Percentiles rank a stretch among this genome's conserved stretches.
phyloP scores from a whole-genome alignment of 2,113 vertebrate species.

The Gorsachius goisagi region DNA sequence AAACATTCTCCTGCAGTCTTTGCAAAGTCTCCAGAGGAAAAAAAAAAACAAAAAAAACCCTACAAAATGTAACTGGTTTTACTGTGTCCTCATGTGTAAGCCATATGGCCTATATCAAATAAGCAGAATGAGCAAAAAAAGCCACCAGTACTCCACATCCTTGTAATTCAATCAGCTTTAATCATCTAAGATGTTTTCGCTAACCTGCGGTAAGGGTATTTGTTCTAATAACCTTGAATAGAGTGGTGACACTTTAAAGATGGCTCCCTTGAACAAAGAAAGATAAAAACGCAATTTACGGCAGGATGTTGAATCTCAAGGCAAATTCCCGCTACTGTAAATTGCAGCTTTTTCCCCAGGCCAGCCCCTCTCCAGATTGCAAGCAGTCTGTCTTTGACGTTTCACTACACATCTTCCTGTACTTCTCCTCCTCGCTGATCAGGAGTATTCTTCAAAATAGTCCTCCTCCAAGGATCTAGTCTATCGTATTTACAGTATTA shows the following conservation, averaged over 20 bases:
- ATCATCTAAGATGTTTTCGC: not conserved
- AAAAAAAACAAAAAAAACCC: not conserved
- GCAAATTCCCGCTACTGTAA: conserved; percentile 26
- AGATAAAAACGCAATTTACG: conserved; percentile 35
- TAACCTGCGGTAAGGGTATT: conserved; percentile 1
- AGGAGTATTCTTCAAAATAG: not conserved
- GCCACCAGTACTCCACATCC: not conserved
- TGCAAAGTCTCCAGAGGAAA: not conserved
- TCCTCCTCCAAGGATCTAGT: not conserved
- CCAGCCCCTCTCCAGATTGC: not conserved
- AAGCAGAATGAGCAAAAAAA: not conserved
- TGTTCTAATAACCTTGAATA: conserved; percentile 59
- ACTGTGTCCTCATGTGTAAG: not conserved
- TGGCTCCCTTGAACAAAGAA: conserved; percentile 38
- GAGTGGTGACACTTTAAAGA: conserved; percentile 48
- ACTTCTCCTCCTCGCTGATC: not conserved
- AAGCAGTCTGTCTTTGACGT: not conserved
- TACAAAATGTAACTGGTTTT: not conserved
- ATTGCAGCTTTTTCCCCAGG: not conserved
- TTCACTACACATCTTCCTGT: not conserved
- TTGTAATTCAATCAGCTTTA: conserved; percentile 36
- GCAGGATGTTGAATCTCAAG: conserved; percentile 20
- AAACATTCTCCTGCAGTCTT: not conserved
- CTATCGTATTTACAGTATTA: not conserved
- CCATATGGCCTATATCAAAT: not conserved